Evolutionary conservation across 2,797 vertebrate genomes (phyloP).

Genomic region (Anolis apletophallus): DNA sequence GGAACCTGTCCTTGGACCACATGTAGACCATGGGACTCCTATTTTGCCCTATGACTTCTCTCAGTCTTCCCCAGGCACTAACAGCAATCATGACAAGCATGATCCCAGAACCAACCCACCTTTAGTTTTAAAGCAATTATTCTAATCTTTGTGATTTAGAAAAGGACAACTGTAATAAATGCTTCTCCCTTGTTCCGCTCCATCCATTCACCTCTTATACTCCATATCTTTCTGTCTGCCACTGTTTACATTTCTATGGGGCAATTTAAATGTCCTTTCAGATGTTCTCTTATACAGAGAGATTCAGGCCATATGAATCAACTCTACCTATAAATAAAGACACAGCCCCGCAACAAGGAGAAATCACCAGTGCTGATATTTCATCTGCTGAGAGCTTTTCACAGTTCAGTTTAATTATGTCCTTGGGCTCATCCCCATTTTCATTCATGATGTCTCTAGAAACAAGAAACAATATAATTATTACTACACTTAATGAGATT

Average conservation of each 20-base stretch:
- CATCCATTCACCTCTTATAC: background rate
- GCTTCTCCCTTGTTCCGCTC: background rate
- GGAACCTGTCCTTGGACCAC: background rate
- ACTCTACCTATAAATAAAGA: slow-evolving; percentile 90
- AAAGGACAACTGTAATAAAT: background rate
- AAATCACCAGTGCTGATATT: slow-evolving; percentile 81
- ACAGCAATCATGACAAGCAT: background rate
- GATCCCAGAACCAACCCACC: background rate
- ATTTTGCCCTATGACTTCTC: too few relatives aligned
- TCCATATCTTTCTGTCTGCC: background rate
- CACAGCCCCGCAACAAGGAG: slow-evolving; percentile 87
- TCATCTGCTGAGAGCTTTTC: slow-evolving; percentile 86
- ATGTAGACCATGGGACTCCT: background rate
- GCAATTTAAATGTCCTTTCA: slow-evolving; percentile 8
- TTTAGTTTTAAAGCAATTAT: background rate
- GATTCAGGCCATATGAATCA: slow-evolving; percentile 19
- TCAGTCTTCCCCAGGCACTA: background rate
- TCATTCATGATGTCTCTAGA: slow-evolving; percentile 71
- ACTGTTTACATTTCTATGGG: background rate
- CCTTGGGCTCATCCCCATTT: slow-evolving; percentile 69
- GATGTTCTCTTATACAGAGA: slow-evolving; percentile 1
- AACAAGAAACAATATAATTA: slow-evolving; percentile 37
- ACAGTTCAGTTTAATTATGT: slow-evolving; percentile 83
- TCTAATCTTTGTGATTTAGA: background rate
- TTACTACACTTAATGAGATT: background rate